Percentiles rank a stretch among this genome's conserved stretches.
These are phyloP conservation scores for Orchestia grillus DNA, from an alignment of 1,140 invertebrate species.

Conservation along the genomic window DNA sequence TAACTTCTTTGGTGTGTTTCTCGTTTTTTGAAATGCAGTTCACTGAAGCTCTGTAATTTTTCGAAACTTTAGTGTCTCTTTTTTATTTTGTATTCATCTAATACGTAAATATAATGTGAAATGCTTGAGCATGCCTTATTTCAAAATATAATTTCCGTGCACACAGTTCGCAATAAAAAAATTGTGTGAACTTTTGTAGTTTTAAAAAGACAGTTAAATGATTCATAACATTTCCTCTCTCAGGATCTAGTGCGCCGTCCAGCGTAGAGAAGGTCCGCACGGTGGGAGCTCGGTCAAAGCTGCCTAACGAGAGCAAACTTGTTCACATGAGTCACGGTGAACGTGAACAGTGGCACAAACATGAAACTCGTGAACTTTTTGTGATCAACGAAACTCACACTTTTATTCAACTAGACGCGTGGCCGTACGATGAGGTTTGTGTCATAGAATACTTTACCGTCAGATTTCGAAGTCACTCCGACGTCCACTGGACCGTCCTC, in stretches of 20 bases:
- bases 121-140: background rate
- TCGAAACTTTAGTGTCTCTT: background rate
- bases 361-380: background rate
- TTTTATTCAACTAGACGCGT: background rate
- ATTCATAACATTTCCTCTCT: background rate
- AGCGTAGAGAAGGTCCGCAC: background rate
- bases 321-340: background rate
- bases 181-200: background rate
- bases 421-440: background rate
- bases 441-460: background rate
- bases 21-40: no score
- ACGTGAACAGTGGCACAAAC: background rate
- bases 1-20: constrained; percentile 7
- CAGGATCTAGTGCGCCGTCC: constrained; percentile 16
- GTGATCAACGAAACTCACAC: background rate
- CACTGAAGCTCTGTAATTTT: background rate
- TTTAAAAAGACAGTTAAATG: background rate
- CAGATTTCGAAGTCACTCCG: background rate
- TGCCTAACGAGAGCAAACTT: background rate
- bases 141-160: background rate
- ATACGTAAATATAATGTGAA: background rate
- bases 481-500: background rate
- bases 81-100: background rate
- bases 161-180: background rate
- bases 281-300: background rate